A percentile compares a stretch with the other conserved stretches of the same genome.
Conservation (phyloP, 2,797 vertebrate genomes). For the Uromys caudimaculatus region DNA sequence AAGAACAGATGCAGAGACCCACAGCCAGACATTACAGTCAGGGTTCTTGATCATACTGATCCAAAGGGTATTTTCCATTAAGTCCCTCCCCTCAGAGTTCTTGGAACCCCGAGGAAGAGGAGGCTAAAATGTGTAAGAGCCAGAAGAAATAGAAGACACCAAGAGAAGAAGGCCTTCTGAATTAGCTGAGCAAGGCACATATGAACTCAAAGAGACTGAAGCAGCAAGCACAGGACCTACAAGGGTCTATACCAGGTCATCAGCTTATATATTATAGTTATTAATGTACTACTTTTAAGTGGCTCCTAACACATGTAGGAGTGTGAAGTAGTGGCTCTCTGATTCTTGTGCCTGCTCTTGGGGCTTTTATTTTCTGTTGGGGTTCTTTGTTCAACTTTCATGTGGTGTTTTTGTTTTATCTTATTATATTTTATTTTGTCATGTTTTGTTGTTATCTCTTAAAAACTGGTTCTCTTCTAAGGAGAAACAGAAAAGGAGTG, state of each 20-base stretch:
- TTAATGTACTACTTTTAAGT: background rate
- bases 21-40: background rate
- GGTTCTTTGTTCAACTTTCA: background rate
- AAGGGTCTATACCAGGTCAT: background rate
- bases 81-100: background rate
- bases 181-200: background rate
- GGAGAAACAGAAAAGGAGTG: background rate
- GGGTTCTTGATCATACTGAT: background rate
- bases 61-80: background rate
- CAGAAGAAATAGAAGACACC: background rate
- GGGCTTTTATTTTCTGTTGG: background rate
- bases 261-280: too few species aligned
- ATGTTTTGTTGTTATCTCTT: background rate
- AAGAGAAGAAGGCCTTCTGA: background rate
- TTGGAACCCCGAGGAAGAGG: background rate
- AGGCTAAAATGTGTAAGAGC: background rate
- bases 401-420: background rate
- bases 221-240: background rate
- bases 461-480: background rate
- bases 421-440: background rate
- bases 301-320: background rate
- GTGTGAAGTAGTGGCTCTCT: background rate
- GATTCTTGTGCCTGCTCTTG: background rate
- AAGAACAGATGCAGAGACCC: background rate
- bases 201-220: background rate